Base-by-base conservation (phyloP, 2,113 vertebrate genomes). In the Casuarius casuarius region DNA sequence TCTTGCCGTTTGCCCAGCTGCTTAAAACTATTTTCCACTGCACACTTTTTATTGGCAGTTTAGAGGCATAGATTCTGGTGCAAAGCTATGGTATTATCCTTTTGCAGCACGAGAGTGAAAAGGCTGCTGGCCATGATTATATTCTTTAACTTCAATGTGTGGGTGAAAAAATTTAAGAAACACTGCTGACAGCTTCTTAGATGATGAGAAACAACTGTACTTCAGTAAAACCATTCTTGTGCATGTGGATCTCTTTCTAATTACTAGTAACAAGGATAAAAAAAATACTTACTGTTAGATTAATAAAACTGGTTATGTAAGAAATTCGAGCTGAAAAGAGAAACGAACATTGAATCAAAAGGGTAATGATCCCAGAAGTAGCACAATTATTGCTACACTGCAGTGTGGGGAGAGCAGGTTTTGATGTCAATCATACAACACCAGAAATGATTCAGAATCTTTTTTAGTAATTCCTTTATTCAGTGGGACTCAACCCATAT, bases 211-310 rank as follows among this genome's bases (percentile, higher is more conserved):
- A 71, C 71, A 95, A 80, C 44, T 10, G 3, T 59, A 65, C 33
- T 68, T 75, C 51, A 48, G 16, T 52, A 58, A 89, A 90, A 91
- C 82, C 80, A 56, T 40, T 87, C 58, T 95, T 86, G 19, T 8
- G 12, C 31, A 38, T 58, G 33, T 49, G 89, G 54, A 66, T 73
- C 82, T 33, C 85, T 95, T 89, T 87, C 68, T 94, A 96, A 95
- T 95, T 97, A 87, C 91, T 92, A 87, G 59, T 72, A 96, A 83
- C 48, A 66, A 90, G 33, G 83, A 54, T 84, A 94, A 88, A 96
- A 96, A 66, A 79, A 90, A 63, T 31, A 94, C 87, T 31, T 73
- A 86, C 85, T 94, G 61, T 13, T 79, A 63, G 67, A 89, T 91
- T 85, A 96, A 86, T 81, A 95, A 88, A 97, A 74, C 25, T 40